phyloP scores from a whole-genome alignment of 2,888 invertebrate species.

The Chesias legatella region DNA sequence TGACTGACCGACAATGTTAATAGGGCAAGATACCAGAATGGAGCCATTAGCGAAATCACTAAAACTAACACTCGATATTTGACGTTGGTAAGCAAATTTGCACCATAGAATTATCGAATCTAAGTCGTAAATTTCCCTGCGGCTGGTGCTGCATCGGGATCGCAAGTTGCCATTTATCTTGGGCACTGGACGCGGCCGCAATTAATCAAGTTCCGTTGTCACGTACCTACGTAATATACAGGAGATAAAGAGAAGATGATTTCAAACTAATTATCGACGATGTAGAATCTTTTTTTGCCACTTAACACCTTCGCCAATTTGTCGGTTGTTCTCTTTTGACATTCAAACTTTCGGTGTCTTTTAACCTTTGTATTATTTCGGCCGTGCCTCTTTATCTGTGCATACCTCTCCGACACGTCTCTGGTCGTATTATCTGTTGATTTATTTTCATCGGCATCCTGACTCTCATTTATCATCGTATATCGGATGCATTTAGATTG shows the following conservation, averaged over 20 bases:
- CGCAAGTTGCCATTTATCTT: slow-evolving; percentile 62
- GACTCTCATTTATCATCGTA: slow-evolving; percentile 49
- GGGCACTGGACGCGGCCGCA: slow-evolving; percentile 64
- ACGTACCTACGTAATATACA: slow-evolving; percentile 67
- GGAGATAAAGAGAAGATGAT: slow-evolving; percentile 71
- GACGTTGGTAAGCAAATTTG: slow-evolving; percentile 31
- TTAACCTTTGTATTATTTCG: slow-evolving; percentile 30
- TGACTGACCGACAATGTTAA: slow-evolving; percentile 53
- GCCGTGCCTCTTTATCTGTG: slow-evolving; percentile 30
- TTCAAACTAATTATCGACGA: slow-evolving; percentile 72
- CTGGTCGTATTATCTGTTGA: slow-evolving; percentile 32
- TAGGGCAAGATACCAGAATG: slow-evolving; percentile 52
- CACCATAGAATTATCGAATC: slow-evolving; percentile 38
- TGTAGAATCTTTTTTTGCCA: slow-evolving; percentile 62
- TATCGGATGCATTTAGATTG: slow-evolving; percentile 48
- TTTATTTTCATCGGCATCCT: slow-evolving; percentile 42
- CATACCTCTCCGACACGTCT: slow-evolving; percentile 20
- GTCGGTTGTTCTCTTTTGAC: slow-evolving; percentile 53
- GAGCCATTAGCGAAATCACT: slow-evolving; percentile 66
- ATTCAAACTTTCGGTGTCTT: slow-evolving; percentile 40
- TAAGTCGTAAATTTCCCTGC: slow-evolving; percentile 42
- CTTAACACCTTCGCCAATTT: slow-evolving; percentile 69
- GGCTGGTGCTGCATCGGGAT: slow-evolving; percentile 25
- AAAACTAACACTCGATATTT: slow-evolving; percentile 54
- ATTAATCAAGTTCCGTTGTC: slow-evolving; percentile 76